A percentile compares a stretch with the other conserved stretches of the same genome.
phyloP scores from a whole-genome alignment of 2,888 invertebrate species.

The Spilarctia lutea region DNA sequence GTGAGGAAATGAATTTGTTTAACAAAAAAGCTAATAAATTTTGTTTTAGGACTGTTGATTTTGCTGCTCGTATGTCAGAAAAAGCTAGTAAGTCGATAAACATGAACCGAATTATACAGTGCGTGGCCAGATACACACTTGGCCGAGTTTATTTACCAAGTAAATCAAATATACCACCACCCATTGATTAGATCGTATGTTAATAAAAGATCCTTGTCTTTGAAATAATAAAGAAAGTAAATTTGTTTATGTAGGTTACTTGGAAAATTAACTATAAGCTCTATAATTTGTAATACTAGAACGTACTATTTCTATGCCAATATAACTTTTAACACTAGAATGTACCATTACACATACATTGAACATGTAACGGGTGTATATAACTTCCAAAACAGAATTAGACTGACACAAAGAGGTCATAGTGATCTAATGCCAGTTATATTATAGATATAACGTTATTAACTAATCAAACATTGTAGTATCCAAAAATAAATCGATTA shows the following conservation, averaged over 20 bases:
- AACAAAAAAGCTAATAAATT: conserved; percentile 62
- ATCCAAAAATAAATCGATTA: no score
- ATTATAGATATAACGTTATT: no score
- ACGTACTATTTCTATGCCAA: background rate
- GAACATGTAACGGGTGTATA: background rate
- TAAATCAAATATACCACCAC: background rate
- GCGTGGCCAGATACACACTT: background rate
- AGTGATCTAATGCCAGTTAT: background rate
- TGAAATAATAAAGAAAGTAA: background rate
- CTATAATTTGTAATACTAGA: background rate
- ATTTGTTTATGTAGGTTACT: background rate
- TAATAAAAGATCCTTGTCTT: background rate
- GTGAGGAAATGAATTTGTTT: conserved; percentile 52
- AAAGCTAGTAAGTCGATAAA: no score
- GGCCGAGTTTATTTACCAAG: background rate
- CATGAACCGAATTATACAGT: background rate
- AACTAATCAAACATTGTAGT: no score
- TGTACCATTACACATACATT: background rate
- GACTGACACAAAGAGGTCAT: background rate
- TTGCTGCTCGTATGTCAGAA: no score
- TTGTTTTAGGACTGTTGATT: conserved; percentile 54
- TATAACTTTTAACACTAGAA: no score
- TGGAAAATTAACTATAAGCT: background rate
- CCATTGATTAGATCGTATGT: background rate
- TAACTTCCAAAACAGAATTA: background rate